Evolutionary conservation across 2,888 invertebrate species (phyloP), one percentile per base, ranked within the genome.

Genomic region (Azorinus chamasolen): DNA sequence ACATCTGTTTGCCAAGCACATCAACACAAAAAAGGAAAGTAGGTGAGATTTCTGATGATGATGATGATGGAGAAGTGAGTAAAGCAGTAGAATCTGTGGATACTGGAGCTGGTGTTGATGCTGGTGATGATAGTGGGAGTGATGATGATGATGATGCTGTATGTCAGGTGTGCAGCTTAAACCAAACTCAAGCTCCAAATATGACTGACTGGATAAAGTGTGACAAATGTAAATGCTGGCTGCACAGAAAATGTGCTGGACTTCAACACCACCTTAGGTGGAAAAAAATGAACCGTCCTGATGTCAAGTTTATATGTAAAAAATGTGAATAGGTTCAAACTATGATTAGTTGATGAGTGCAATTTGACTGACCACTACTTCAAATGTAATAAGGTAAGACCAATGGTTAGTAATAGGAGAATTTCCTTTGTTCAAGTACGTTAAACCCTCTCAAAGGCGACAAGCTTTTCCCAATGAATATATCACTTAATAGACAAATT

Each of bases 141-240:
- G n/a, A n/a, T 27, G 53, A 53, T 6, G 53, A 53, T 12, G 22
- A 4, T 24, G 39, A 24, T 51, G 37, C 14, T 24, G 16, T 53
- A 39, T 53, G 53, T 59, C 25, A 59, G 64, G 25, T 65, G 59
- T 39, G 39, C 39, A 46, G 58, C 59, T 61, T 24, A 25, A 10
- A 58, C 59, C 32, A 25, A 10, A 14, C 64, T 59, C 1, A 65
- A 32, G 25, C 54, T 48, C 20, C n/a, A n/a, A n/a, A n/a, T n/a
- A n/a, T n/a, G 5, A 53, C 20, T 0, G 32, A 53, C n/a, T 72
- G 72, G 72, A 72, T 72, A 16, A 64, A 65, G 59, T 72, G 72
- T 72, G 59, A 65, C 16, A 48, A 12, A 16, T 65, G 72, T 54
- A 37, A 45, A n/a, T 25, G 16, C 0, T 65, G 72, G 72, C 48